These are phyloP conservation scores for Abramis brama DNA, from an alignment of 2,113 vertebrate species.

Conservation along the genomic window DNA sequence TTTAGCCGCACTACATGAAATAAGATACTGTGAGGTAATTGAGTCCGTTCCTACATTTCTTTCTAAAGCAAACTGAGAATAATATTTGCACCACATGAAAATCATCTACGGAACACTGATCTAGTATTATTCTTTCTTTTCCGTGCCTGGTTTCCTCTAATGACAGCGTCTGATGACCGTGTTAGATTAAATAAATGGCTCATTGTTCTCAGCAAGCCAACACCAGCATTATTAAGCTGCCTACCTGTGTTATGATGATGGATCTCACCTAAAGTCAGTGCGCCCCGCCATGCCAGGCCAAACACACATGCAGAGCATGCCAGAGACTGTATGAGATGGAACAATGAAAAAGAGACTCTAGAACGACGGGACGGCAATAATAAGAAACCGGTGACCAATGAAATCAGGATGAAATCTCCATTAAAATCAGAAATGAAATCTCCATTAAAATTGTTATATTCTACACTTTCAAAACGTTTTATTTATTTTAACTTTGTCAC, in stretches of 20 bases:
- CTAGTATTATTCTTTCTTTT: conserved; percentile 13
- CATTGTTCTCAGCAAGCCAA: conserved; percentile 66
- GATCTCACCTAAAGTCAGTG: conserved; percentile 66
- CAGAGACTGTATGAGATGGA: conserved; percentile 64
- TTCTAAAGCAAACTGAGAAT: not conserved
- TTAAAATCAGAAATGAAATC: no score
- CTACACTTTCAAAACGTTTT: not conserved
- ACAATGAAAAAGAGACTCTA: not conserved
- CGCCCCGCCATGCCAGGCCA: conserved; percentile 44
- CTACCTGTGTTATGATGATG: conserved; percentile 74
- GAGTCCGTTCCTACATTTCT: not conserved
- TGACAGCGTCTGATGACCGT: conserved; percentile 47
- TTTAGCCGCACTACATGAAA: not conserved
- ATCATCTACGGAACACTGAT: not conserved
- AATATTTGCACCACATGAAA: not conserved
- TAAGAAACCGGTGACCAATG: conserved; percentile 56
- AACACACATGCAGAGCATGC: conserved; percentile 68
- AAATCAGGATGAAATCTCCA: conserved; percentile 56
- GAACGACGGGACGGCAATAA: not conserved
- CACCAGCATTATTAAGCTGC: conserved; percentile 73
- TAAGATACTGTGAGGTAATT: not conserved
- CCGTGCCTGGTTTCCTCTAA: conserved; percentile 48
- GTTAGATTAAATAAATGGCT: conserved; percentile 74
- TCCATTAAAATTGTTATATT: conserved; percentile 36
- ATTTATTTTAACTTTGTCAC: not conserved